Evolutionary conservation across 2,113 vertebrate genomes (phyloP).

Genomic region (Sigmodon hispidus): DNA sequence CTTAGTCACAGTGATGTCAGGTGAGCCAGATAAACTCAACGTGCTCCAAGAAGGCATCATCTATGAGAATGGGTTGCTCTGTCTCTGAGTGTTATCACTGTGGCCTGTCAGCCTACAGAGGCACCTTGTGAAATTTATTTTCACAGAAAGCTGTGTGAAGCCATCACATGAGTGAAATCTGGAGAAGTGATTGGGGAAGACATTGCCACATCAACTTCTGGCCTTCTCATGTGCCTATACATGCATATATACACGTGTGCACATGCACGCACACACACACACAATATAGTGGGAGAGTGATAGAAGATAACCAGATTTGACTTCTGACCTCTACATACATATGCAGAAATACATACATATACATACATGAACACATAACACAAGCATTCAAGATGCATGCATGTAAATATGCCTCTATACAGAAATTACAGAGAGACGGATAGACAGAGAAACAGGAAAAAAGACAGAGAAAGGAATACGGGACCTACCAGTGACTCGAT

Average conservation of each 20-base stretch:
- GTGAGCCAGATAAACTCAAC: not conserved
- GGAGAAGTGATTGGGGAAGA: not conserved
- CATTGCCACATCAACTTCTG: not conserved
- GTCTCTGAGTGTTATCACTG: not conserved
- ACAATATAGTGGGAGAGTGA: not conserved
- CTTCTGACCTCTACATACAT: not conserved
- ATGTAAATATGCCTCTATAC: not conserved
- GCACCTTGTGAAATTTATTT: not conserved
- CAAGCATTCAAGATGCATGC: not conserved
- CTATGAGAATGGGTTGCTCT: rapidly evolving
- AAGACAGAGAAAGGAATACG: not conserved
- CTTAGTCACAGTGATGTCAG: not conserved
- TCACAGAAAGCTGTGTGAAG: not conserved
- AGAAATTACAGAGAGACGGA: not conserved
- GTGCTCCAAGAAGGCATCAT: not conserved
- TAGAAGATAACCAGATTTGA: not conserved
- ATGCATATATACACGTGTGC: not conserved
- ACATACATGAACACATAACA: not conserved
- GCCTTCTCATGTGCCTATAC: not conserved
- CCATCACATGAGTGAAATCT: not conserved
- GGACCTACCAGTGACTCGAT: not conserved
- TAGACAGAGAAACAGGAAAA: not conserved
- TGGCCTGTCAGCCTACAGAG: not conserved
- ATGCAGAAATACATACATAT: not conserved
- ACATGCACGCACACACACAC: not conserved